Conservation (phyloP, 1,140 invertebrate genomes). For the Drosophila sturtevanti region DNA sequence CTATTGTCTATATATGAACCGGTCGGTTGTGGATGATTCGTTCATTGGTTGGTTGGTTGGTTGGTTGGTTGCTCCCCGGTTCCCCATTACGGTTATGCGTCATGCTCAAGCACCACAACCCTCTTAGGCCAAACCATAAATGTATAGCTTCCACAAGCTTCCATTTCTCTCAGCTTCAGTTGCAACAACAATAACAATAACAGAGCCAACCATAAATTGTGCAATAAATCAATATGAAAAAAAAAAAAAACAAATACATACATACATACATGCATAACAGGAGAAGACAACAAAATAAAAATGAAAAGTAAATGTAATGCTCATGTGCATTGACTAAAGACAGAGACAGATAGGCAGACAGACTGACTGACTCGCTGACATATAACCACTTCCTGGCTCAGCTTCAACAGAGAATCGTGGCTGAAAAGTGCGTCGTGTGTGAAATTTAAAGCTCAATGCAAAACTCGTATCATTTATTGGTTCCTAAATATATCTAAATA, state of each 20-base stretch:
- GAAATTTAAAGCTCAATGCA: neutral
- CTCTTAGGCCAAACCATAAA: slow-evolving; percentile 56
- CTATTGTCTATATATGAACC: slow-evolving; percentile 46
- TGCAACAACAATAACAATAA: slow-evolving; percentile 13
- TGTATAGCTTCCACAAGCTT: slow-evolving; percentile 13
- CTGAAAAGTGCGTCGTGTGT: neutral
- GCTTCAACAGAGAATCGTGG: neutral
- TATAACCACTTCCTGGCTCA: neutral
- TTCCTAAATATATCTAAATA: neutral
- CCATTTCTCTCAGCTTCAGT: slow-evolving; percentile 17
- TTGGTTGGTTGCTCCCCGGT: neutral
- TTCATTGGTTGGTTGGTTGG: neutral
- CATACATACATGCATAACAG: slow-evolving; percentile 29
- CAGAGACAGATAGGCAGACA: neutral
- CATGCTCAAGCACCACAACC: slow-evolving; percentile 43
- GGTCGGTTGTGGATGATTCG: slow-evolving; percentile 31
- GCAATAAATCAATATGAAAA: slow-evolving; percentile 67
- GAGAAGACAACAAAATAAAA: slow-evolving; percentile 17
- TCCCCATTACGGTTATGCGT: slow-evolving; percentile 57
- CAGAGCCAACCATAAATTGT: slow-evolving; percentile 51
- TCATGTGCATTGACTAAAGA: slow-evolving; percentile 12
- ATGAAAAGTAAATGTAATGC: slow-evolving; percentile 10
- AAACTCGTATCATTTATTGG: neutral
- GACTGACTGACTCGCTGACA: neutral
- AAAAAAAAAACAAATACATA: slow-evolving; percentile 12